phyloP scores from a whole-genome alignment of 2,888 invertebrate species.

The Ceriagrion tenellum region DNA sequence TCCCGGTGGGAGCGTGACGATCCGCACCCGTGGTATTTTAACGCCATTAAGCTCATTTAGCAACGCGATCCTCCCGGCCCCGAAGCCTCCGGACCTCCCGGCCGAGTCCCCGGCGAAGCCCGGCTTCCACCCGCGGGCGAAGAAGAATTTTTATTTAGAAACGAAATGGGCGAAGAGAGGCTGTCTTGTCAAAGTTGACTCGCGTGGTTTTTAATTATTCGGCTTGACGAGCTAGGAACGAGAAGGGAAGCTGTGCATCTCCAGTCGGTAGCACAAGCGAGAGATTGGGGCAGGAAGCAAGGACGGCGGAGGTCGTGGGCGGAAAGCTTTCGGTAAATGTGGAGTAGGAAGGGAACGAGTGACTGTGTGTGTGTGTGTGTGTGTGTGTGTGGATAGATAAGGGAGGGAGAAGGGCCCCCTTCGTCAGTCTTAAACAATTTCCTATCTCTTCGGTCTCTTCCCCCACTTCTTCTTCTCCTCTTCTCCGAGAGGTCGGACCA shows the following conservation, averaged over 20 bases:
- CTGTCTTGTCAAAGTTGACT: not conserved
- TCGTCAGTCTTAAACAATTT: slow-evolving; percentile 52
- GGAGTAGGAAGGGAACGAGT: not conserved
- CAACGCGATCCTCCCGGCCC: too few relatives aligned
- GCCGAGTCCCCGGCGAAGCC: not conserved
- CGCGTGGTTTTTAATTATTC: slow-evolving; percentile 14
- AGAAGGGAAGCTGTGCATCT: too few relatives aligned
- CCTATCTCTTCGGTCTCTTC: not conserved
- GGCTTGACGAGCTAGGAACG: not conserved
- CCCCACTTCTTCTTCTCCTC: not conserved
- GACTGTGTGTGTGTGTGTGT: too few relatives aligned
- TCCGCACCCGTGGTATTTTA: not conserved
- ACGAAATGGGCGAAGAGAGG: not conserved
- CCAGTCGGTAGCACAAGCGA: not conserved
- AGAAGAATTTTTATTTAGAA: not conserved
- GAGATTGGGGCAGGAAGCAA: not conserved
- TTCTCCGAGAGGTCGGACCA: not conserved
- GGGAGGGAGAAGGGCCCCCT: not conserved
- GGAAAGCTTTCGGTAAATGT: not conserved
- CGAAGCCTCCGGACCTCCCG: not conserved
- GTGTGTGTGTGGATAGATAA: not conserved
- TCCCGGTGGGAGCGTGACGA: too few relatives aligned
- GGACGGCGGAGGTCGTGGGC: not conserved
- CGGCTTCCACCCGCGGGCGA: not conserved
- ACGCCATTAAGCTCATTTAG: not conserved